A percentile compares a stretch with the other conserved stretches of the same genome.
Evolutionary conservation across 2,888 invertebrate species (phyloP).

Genomic region (Willowsia nigromaculata): DNA sequence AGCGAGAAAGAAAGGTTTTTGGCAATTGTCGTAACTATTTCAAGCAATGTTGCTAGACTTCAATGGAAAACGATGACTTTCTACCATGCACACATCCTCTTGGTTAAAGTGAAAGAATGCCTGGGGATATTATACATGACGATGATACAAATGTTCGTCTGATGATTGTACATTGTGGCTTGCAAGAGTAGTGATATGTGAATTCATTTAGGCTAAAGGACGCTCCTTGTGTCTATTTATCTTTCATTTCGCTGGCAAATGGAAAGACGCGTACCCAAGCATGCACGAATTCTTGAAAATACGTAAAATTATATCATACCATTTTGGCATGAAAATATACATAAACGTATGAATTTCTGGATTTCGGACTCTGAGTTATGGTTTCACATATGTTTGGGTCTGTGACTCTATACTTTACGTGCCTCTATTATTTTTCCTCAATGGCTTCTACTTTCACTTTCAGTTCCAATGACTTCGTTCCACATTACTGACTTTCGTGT

Average conservation of each 20-base stretch:
- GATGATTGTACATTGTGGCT: background rate
- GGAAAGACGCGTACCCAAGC: background rate
- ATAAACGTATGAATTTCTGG: background rate
- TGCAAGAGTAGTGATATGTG: background rate
- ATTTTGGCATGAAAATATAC: background rate
- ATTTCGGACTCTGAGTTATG: no score
- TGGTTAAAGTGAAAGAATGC: background rate
- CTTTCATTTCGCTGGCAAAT: constrained; percentile 41
- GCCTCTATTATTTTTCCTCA: background rate
- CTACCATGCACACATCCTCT: background rate
- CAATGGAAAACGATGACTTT: background rate
- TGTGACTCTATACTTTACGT: background rate
- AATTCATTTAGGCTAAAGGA: background rate
- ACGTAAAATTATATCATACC: background rate
- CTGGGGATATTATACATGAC: constrained; percentile 11
- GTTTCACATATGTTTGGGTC: no score
- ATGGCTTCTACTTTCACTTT: constrained; percentile 33
- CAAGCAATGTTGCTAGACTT: background rate
- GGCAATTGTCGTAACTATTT: constrained; percentile 5
- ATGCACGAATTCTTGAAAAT: background rate
- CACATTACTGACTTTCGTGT: constrained; percentile 53
- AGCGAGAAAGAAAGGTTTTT: background rate
- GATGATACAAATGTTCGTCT: background rate
- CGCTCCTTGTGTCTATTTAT: constrained; percentile 33
- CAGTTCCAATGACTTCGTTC: constrained; percentile 47